Evolutionary conservation across 2,888 invertebrate genomes (phyloP).

Genomic region (Himalopsyche japonica): DNA sequence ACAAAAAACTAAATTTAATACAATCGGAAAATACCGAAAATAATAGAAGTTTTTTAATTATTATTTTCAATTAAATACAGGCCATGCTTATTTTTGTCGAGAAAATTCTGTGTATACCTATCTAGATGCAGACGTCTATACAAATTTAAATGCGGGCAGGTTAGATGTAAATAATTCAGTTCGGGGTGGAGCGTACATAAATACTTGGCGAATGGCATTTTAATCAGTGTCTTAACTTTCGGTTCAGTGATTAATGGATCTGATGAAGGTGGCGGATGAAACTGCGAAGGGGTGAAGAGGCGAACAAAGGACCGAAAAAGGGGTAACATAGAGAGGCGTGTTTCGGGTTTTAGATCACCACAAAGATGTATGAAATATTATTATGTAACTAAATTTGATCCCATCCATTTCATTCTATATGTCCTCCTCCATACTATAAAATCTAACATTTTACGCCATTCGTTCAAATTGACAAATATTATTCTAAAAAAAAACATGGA

Average conservation of each 20-base stretch:
- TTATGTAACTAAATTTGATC: too few relatives aligned
- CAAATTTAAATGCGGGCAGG: slow-evolving; percentile 40
- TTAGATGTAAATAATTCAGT: slow-evolving; percentile 54
- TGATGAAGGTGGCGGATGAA: slow-evolving; percentile 31
- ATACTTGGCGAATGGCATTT: slow-evolving; percentile 62
- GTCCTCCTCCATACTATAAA: too few relatives aligned
- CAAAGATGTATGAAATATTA: too few relatives aligned
- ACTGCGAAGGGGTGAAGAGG: neutral
- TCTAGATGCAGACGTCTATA: slow-evolving; percentile 27
- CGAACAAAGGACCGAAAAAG: neutral
- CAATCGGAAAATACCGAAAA: too few relatives aligned
- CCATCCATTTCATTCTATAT: too few relatives aligned
- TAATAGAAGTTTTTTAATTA: too few relatives aligned
- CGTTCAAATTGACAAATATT: too few relatives aligned
- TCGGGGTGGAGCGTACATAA: slow-evolving; percentile 44
- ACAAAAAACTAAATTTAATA: too few relatives aligned
- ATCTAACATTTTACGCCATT: too few relatives aligned
- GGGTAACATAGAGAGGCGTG: slow-evolving; percentile 11
- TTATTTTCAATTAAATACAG: neutral
- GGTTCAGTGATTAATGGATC: slow-evolving; percentile 58
- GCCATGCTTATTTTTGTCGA: neutral
- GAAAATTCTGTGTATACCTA: neutral
- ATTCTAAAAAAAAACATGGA: too few relatives aligned
- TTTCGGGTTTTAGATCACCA: neutral
- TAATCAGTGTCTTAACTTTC: slow-evolving; percentile 64